These are phyloP conservation scores for Agapostemon virescens DNA, from an alignment of 2,888 invertebrate genomes.

Conservation along the genomic window DNA sequence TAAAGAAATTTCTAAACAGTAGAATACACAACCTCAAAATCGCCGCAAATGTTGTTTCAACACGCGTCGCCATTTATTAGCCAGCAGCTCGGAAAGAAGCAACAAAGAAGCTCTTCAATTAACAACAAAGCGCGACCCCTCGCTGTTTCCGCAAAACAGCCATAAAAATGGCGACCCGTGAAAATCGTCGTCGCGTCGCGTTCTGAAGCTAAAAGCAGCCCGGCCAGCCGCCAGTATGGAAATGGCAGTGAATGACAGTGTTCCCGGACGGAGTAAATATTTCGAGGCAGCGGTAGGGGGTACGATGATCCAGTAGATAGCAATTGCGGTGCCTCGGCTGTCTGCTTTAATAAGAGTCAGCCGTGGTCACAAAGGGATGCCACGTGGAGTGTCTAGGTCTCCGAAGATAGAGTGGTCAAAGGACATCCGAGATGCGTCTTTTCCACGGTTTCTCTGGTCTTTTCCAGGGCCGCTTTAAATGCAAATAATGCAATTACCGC, in stretches of 20 bases:
- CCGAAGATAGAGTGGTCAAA: slow-evolving; percentile 58
- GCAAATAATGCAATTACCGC: slow-evolving; percentile 68
- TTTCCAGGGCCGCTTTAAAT: slow-evolving; percentile 62
- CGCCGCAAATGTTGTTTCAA: too few species aligned
- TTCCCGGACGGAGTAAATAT: slow-evolving; percentile 1
- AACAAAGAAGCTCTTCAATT: too few species aligned
- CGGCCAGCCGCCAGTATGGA: neutral
- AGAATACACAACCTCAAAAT: too few species aligned
- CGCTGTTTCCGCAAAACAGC: neutral
- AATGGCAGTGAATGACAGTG: neutral
- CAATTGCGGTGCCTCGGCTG: slow-evolving; percentile 51
- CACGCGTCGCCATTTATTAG: too few species aligned
- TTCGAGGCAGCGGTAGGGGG: neutral
- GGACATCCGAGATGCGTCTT: slow-evolving; percentile 34
- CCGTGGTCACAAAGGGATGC: slow-evolving; percentile 65
- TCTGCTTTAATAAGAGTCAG: slow-evolving; percentile 64
- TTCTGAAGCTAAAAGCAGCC: neutral
- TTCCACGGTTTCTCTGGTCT: slow-evolving; percentile 28
- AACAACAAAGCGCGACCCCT: neutral
- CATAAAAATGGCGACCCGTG: neutral
- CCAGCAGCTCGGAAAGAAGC: too few species aligned
- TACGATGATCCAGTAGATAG: slow-evolving; percentile 62
- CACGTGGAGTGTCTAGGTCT: slow-evolving; percentile 61
- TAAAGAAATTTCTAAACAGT: too few species aligned
- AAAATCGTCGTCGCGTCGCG: neutral